Conservation (phyloP, 92 coral and sea anemone species). For the Plumapathes pennacea region DNA sequence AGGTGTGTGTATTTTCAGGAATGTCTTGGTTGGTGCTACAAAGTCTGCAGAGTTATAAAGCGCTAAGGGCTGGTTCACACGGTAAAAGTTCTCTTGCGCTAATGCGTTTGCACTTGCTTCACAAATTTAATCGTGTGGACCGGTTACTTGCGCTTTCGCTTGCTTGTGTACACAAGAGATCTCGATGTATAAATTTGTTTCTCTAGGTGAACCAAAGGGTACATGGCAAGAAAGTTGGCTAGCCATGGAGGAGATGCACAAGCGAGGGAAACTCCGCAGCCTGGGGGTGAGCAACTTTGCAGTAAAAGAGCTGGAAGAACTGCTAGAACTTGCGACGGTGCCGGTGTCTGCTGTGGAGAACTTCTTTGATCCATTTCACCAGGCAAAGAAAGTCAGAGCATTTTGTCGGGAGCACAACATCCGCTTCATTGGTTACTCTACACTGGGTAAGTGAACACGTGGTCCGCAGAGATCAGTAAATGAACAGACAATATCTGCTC, state of each 20-base stretch:
- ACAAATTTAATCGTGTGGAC: not conserved
- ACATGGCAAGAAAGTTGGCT: slow-evolving; percentile 98
- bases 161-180: no score
- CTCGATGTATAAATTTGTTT: no score
- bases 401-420: slow-evolving; percentile 75
- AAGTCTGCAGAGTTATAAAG: not conserved
- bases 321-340: slow-evolving; percentile 69
- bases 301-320: slow-evolving; percentile 63
- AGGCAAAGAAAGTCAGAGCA: slow-evolving; percentile 57
- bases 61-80: no score
- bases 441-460: slow-evolving; percentile 75
- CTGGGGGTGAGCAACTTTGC: slow-evolving; percentile 94
- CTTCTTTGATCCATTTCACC: slow-evolving; percentile 99
- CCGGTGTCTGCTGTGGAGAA: slow-evolving; percentile 90
- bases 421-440: slow-evolving; percentile 90
- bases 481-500: no score
- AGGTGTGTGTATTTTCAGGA: slow-evolving; percentile 52
- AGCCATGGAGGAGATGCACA: slow-evolving; percentile 93
- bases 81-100: no score
- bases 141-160: no score
- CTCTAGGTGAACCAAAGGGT: slow-evolving; percentile 81
- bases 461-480: no score
- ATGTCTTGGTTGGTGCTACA: no score
- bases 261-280: slow-evolving; percentile 86
- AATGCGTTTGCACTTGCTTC: no score